Evolutionary conservation across 2,888 invertebrate species (phyloP), one percentile per base, ranked within the genome.

Genomic region (Schrankia costaestrigalis): DNA sequence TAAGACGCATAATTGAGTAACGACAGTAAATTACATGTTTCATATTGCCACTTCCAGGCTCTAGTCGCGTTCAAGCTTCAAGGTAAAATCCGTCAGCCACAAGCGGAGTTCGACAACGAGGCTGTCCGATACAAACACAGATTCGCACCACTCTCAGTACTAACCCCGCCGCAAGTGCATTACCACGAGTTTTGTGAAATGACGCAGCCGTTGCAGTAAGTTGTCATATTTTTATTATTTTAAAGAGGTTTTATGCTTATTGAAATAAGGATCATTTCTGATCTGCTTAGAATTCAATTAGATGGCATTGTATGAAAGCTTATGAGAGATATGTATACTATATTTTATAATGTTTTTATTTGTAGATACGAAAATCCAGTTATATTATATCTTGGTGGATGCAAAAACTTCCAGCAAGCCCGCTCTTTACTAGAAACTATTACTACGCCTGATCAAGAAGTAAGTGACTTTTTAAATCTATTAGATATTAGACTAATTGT

Each of bases 91-190:
- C 90, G 91, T 0, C 91, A 94, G 71, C 97, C 97, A 0, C 92
- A 94, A 67, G 92, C 94, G 3, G 94, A 95, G 74, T 98, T 97
- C 80, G 97, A 98, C 80, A 95, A 93, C 68, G 97, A 98, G 72
- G 93, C 95, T 63, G 97, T 98, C 3, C 92, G 98, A 22, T 99
- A 97, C 77, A 96, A 97, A 69, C 97, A 98, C 63, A 91, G 98
- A 31, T 96, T 99, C 86, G 92, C 94, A 3, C 96, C 98, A 1
- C 96, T 98, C 64, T 93, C 94, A 9, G 92, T 93, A 18, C 90
- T 98, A 7, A 90, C 95, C 8, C 98, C 98, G 9, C 97, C 97
- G 0, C 95, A 95, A 3, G 95, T 98, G 7, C 94, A 95, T 60
- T 98, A 98, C 80, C 90, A 91, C 31, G 96, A 97, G 80, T 97